Base-by-base conservation (phyloP, 2,888 invertebrate genomes). In the Nematopogon swammerdamellus region DNA sequence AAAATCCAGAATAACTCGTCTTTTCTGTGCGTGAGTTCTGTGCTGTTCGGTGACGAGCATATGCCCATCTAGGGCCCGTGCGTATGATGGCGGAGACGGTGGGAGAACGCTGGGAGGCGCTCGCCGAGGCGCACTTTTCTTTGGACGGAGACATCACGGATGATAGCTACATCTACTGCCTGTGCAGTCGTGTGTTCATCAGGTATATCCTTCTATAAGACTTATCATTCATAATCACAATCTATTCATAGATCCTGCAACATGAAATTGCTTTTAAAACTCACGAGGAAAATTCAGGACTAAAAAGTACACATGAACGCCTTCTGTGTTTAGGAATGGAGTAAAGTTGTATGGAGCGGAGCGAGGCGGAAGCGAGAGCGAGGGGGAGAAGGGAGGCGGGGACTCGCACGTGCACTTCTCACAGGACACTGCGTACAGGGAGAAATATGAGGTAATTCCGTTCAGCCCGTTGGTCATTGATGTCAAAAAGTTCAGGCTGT, bases 151-250 rank as follows among this genome's bases (percentile, higher is more conserved):
- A 79, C 51, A 64, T 67, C 55, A 57, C 59, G 50, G 65, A 72
- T 53, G 72, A 81, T 46, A 82, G 82, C 60, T 82, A 81, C 60
- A 75, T 86, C 58, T 85, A 85, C 62, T 88, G 88, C 68, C 77
- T 88, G 54, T 88, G 87, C 67, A 88, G 86, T 67, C 80, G 89
- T 68, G 85, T 84, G 54, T 85, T 85, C 61, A 80, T 87, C 61
- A 82, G 85, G 88, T 88, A 76, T n/a, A 72, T 72, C 67, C 49
- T 50, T n/a, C 25, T 25, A 25, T 4, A 8, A 25, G 5, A 6
- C 25, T 25, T 25, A 25, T 25, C 25, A 25, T 25, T n/a, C n/a
- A n/a, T n/a, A n/a, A n/a, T n/a, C n/a, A n/a, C n/a, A n/a, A n/a
- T n/a, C n/a, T n/a, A n/a, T n/a, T n/a, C n/a, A n/a, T n/a, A n/a